These are phyloP conservation scores for Actinemys pallida DNA, from an alignment of 2,113 vertebrate species.

Conservation along the genomic window DNA sequence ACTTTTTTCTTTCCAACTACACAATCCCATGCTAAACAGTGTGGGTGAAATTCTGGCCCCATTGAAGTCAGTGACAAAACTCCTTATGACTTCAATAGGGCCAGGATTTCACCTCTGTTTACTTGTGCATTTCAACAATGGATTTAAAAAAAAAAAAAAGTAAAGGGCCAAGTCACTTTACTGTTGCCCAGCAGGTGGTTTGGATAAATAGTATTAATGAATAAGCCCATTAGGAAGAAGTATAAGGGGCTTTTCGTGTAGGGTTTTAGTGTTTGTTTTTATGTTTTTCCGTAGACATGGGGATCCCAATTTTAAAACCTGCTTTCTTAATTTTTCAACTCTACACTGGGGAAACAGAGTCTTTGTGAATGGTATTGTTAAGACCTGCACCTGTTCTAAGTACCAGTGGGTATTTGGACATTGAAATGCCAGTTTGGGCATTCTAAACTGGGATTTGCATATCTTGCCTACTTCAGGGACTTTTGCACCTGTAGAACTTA, in stretches of 20 bases:
- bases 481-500: background rate
- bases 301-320: background rate
- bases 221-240: background rate
- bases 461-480: background rate
- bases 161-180: background rate
- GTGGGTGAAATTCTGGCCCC: accelerated
- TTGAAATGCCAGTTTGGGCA: too few species aligned
- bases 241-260: background rate
- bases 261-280: background rate
- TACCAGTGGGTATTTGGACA: background rate
- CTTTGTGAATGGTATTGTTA: background rate
- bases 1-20: background rate
- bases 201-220: background rate
- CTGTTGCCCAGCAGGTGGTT: background rate
- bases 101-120: background rate
- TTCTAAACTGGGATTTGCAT: too few species aligned
- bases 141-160: background rate
- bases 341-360: background rate
- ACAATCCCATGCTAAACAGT: background rate
- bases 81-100: background rate
- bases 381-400: background rate
- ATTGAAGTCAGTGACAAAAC: background rate
- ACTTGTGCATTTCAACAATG: background rate
- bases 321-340: background rate
- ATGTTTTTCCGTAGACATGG: background rate